Conservation (phyloP, 1,140 invertebrate species). For the Adoxophyes honmai region DNA sequence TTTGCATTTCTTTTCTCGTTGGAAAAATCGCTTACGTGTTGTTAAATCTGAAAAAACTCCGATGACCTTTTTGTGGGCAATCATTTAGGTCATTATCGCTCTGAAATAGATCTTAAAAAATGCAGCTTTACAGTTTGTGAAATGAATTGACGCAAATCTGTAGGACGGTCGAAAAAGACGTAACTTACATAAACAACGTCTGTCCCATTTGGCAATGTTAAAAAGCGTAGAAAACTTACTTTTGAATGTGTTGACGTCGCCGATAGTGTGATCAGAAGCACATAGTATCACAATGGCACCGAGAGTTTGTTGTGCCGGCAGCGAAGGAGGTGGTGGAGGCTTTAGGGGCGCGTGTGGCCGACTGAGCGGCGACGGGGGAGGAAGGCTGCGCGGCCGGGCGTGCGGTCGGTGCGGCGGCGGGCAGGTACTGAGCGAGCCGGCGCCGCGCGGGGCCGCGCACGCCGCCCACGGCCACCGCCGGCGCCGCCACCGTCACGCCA, state of each 20-base stretch:
- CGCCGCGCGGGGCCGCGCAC: conserved; percentile 32
- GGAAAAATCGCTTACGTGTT: too few species aligned
- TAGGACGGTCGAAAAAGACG: too few species aligned
- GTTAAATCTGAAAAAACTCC: too few species aligned
- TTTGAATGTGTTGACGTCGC: conserved; percentile 23
- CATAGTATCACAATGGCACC: conserved; percentile 40
- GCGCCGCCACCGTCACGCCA: background rate
- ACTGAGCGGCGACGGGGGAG: conserved; percentile 18
- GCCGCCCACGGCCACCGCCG: conserved; percentile 33
- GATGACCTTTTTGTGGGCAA: too few species aligned
- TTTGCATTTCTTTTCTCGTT: too few species aligned
- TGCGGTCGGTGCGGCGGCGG: conserved; percentile 44
- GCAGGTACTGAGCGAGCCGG: conserved; percentile 46
- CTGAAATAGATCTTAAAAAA: too few species aligned
- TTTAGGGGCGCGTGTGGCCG: conserved; percentile 17
- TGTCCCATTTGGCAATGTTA: too few species aligned
- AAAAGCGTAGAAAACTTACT: conserved; percentile 36
- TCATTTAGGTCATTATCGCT: too few species aligned
- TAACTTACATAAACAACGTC: too few species aligned
- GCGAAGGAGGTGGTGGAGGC: conserved; percentile 10
- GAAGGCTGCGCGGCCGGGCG: conserved; percentile 22
- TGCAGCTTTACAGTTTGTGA: too few species aligned
- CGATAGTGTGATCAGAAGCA: conserved; percentile 37
- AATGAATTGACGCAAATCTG: too few species aligned
- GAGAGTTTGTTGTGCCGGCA: conserved; percentile 57